A percentile compares a stretch with the other conserved stretches of the same genome.
Evolutionary conservation across 2,888 invertebrate genomes (phyloP).

Genomic region (Nebria salina): DNA sequence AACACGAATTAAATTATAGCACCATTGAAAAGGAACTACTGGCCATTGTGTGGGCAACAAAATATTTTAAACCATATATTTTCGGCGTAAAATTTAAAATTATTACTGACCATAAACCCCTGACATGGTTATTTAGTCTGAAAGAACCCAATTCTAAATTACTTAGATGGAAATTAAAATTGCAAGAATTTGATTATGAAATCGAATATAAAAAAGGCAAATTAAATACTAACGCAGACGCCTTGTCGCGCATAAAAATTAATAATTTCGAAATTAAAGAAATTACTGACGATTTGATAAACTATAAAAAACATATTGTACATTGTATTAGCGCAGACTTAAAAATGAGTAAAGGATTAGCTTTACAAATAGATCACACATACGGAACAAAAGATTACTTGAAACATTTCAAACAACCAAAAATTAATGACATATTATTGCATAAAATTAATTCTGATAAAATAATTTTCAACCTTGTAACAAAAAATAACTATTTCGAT

Average conservation of each 20-base stretch:
- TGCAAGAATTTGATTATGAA: conserved; percentile 52
- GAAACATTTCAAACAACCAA: background rate
- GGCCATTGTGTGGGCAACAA: conserved; percentile 50
- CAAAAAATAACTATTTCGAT: background rate
- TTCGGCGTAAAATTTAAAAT: conserved; percentile 55
- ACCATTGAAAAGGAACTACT: conserved; percentile 51
- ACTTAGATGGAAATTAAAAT: conserved; percentile 55
- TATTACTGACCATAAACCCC: conserved; percentile 57
- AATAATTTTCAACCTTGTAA: too few species aligned
- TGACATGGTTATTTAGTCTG: conserved; percentile 55
- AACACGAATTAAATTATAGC: conserved; percentile 48
- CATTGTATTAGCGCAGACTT: conserved; percentile 19
- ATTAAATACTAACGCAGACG: too few species aligned
- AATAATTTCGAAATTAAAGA: too few species aligned
- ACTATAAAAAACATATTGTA: too few species aligned
- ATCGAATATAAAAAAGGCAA: conserved; percentile 37
- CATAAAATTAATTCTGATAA: too few species aligned
- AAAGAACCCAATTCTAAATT: conserved; percentile 58
- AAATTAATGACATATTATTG: too few species aligned
- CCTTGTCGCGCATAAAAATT: too few species aligned
- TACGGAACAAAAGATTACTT: background rate
- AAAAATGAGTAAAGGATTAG: conserved; percentile 21
- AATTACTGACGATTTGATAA: too few species aligned
- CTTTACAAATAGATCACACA: background rate
- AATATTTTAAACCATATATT: conserved; percentile 51